phyloP scores from a whole-genome alignment of 53 echinoderm and acorn worm species.

The Actinopyga echinites region DNA sequence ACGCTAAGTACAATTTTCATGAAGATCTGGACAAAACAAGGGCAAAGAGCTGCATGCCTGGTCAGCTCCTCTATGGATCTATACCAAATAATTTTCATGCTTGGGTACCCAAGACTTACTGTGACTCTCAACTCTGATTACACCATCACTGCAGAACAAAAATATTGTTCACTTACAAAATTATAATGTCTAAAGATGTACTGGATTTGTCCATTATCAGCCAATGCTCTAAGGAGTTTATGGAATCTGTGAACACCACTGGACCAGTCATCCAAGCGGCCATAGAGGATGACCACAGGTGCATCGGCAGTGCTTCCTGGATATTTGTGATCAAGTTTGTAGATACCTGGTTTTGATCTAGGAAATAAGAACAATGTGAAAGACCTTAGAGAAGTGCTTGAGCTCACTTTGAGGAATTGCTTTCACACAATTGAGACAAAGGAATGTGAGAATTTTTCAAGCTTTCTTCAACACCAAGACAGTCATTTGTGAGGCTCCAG shows the following conservation, averaged over 20 bases:
- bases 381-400: too few relatives aligned
- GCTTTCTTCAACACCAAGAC: too few relatives aligned
- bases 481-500: too few relatives aligned
- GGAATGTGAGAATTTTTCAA: too few relatives aligned
- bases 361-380: not conserved
- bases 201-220: constrained; percentile 58
- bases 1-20: too few relatives aligned
- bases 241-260: constrained; percentile 63
- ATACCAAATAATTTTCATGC: too few relatives aligned
- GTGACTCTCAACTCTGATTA: not conserved
- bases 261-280: constrained; percentile 63
- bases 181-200: constrained; percentile 89
- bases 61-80: too few relatives aligned
- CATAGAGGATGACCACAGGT: constrained; percentile 80
- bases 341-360: constrained; percentile 79
- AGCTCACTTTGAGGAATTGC: too few relatives aligned
- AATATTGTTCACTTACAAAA: constrained; percentile 54
- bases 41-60: too few relatives aligned
- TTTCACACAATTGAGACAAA: too few relatives aligned
- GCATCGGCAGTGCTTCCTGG: constrained; percentile 55
- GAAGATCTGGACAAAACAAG: too few relatives aligned
- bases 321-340: constrained; percentile 78
- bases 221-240: constrained; percentile 51
- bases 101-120: not conserved
- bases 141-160: not conserved